Percentiles rank a stretch among this genome's conserved stretches.
Evolutionary conservation across 2,888 invertebrate species (phyloP).

Genomic region (Physocephala rufipes): DNA sequence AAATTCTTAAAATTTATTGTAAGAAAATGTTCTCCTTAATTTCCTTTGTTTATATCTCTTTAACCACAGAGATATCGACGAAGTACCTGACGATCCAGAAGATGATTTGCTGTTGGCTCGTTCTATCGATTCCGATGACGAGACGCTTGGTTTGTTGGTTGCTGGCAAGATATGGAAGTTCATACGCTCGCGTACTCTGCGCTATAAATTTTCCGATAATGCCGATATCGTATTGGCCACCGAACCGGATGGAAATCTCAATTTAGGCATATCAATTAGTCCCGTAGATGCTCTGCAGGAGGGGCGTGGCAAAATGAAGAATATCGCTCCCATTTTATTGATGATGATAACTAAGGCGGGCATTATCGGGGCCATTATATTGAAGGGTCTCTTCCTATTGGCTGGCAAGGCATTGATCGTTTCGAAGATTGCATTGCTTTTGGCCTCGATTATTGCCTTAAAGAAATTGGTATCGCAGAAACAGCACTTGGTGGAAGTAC

Average conservation of each 20-base stretch:
- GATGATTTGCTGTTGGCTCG: conserved; percentile 69
- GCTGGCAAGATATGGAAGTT: conserved; percentile 81
- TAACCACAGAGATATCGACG: conserved; percentile 55
- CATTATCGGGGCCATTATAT: conserved; percentile 80
- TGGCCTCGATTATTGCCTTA: conserved; percentile 82
- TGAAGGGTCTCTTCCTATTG: conserved; percentile 81
- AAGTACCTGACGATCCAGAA: conserved; percentile 67
- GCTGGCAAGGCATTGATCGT: conserved; percentile 87
- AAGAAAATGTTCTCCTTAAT: no score
- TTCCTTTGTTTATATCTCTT: no score
- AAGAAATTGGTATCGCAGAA: conserved; percentile 80
- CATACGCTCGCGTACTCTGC: conserved; percentile 77
- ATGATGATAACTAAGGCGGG: conserved; percentile 83
- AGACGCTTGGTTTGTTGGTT: conserved; percentile 72
- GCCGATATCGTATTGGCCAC: conserved; percentile 81
- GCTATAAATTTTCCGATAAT: conserved; percentile 81
- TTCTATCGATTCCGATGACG: conserved; percentile 69
- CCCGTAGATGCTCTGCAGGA: conserved; percentile 70
- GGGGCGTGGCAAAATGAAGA: conserved; percentile 78
- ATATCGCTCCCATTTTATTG: conserved; percentile 77
- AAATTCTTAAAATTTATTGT: no score
- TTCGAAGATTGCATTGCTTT: conserved; percentile 82
- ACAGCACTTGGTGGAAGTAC: conserved; percentile 76
- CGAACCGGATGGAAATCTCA: conserved; percentile 71
- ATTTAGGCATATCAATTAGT: conserved; percentile 75